Conservation (phyloP, 2,888 invertebrate species). For the Diarsia dahlii region DNA sequence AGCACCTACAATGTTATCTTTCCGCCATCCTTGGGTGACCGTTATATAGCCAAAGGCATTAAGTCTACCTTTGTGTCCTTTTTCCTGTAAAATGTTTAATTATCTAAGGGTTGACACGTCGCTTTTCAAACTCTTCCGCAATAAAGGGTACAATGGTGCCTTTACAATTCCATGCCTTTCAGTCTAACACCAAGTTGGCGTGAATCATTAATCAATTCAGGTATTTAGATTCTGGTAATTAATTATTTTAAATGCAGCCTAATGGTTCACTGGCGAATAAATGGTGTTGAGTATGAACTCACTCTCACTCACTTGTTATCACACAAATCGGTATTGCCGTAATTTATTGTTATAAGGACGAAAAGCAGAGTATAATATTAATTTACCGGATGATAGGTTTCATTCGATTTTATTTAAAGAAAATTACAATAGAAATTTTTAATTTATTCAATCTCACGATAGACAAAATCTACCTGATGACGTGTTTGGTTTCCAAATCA, state of each 20-base stretch:
- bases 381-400: not conserved
- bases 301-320: not conserved
- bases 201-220: conserved; percentile 19
- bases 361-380: not conserved
- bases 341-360: not conserved
- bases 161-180: conserved; percentile 4
- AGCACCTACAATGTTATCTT: not conserved
- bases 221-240: not conserved
- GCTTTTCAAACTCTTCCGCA: not conserved
- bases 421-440: not conserved
- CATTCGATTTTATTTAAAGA: not conserved
- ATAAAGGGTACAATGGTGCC: not conserved
- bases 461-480: not conserved
- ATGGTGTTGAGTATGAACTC: not conserved
- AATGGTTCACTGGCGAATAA: not conserved
- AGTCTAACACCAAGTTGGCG: not conserved
- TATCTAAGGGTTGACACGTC: not conserved
- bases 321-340: not conserved
- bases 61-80: not conserved
- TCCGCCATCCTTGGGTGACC: not conserved
- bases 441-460: not conserved
- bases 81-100: not conserved
- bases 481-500: not conserved
- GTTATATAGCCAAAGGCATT: not conserved
- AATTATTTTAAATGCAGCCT: not conserved